These are phyloP conservation scores for Polymixis flavicincta DNA, from an alignment of 2,888 invertebrate genomes.

Conservation along the genomic window DNA sequence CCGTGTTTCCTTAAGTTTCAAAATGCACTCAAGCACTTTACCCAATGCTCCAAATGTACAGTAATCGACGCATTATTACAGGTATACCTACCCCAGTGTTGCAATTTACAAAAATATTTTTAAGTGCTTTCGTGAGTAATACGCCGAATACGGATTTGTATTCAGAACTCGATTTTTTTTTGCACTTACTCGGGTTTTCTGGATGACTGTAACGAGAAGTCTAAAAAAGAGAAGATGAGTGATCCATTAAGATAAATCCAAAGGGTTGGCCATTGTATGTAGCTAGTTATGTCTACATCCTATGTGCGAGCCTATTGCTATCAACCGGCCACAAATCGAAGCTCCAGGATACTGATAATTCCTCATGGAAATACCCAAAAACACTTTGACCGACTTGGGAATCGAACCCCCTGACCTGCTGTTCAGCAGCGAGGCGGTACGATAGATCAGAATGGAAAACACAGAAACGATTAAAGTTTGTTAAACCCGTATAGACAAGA, in stretches of 20 bases:
- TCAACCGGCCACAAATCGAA: background rate
- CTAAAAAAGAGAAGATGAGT: background rate
- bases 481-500: background rate
- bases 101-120: conserved; percentile 2
- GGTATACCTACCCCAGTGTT: background rate
- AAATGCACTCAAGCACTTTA: conserved; percentile 28
- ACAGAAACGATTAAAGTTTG: background rate
- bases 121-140: conserved; percentile 20
- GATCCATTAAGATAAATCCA: background rate
- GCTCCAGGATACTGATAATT: background rate
- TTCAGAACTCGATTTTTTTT: background rate
- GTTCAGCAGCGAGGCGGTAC: background rate
- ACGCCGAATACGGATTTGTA: background rate
- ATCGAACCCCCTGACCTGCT: too few relatives aligned
- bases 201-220: background rate
- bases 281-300: too few relatives aligned
- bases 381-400: background rate
- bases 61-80: conserved; percentile 25
- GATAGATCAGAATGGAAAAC: background rate
- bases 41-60: conserved; percentile 12
- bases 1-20: background rate
- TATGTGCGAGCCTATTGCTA: background rate
- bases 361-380: background rate
- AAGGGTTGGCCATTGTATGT: too few relatives aligned
- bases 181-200: background rate